Evolutionary conservation across 2,888 invertebrate species (phyloP).

Genomic region (Teinopalpus imperialis): DNA sequence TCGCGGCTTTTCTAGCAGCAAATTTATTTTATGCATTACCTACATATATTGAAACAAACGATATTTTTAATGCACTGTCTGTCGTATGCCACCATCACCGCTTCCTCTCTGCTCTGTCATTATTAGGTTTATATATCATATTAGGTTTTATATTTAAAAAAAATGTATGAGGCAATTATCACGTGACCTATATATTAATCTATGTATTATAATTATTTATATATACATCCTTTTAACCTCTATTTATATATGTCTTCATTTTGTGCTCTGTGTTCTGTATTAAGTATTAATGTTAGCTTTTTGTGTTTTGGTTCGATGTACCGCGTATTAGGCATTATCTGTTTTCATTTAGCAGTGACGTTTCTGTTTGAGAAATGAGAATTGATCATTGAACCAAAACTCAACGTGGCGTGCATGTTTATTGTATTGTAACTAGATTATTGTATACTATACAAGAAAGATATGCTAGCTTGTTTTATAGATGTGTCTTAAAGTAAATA

Average conservation of each 20-base stretch:
- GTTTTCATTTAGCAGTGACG: slow-evolving; percentile 42
- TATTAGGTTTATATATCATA: slow-evolving; percentile 79
- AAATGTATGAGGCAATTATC: slow-evolving; percentile 80
- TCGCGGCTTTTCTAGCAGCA: slow-evolving; percentile 76
- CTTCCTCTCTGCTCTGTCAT: slow-evolving; percentile 84
- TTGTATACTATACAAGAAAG: slow-evolving; percentile 63
- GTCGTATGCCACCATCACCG: slow-evolving; percentile 83
- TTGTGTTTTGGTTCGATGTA: slow-evolving; percentile 80
- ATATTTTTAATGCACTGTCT: slow-evolving; percentile 83
- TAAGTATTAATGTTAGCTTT: slow-evolving; percentile 77
- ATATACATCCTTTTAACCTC: slow-evolving; percentile 65
- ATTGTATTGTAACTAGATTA: slow-evolving; percentile 76
- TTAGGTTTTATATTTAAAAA: slow-evolving; percentile 71
- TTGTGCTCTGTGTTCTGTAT: slow-evolving; percentile 80
- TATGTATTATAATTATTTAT: slow-evolving; percentile 59
- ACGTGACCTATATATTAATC: slow-evolving; percentile 70
- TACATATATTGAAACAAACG: slow-evolving; percentile 80
- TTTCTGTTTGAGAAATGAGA: slow-evolving; percentile 42
- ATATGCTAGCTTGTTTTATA: slow-evolving; percentile 77
- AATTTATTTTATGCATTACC: slow-evolving; percentile 79
- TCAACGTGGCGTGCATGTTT: slow-evolving; percentile 78
- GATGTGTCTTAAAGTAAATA: slow-evolving; percentile 67
- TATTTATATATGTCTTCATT: slow-evolving; percentile 70
- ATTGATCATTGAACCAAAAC: slow-evolving; percentile 76
- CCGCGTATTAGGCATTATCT: slow-evolving; percentile 44